Conservation (phyloP, 2,888 invertebrate species). For the Himalopsyche kuldschensis region DNA sequence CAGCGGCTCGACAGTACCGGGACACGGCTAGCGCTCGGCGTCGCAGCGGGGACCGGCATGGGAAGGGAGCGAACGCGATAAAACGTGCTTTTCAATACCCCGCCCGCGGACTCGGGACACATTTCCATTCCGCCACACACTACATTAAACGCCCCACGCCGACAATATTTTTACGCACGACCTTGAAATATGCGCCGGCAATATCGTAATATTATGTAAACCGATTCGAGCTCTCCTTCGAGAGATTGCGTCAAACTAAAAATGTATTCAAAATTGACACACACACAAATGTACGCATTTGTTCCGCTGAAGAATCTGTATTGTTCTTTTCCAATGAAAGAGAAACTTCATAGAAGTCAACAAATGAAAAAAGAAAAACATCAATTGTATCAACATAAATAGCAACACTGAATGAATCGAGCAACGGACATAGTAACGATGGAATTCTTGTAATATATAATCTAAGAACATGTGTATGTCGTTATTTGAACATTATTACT, state of each 20-base stretch:
- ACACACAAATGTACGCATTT: no score
- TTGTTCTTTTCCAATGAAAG: no score
- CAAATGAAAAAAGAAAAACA: no score
- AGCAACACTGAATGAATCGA: no score
- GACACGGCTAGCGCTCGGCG: background rate
- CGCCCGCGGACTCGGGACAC: background rate
- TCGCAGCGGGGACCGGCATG: background rate
- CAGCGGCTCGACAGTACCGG: background rate
- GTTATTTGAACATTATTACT: no score
- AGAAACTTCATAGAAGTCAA: no score
- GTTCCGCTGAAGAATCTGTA: no score
- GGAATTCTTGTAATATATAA: no score
- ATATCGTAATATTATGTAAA: background rate
- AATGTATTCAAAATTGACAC: background rate
- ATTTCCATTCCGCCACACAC: background rate
- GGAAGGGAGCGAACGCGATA: background rate
- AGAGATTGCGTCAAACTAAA: background rate
- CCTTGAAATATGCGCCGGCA: slow-evolving; percentile 11
- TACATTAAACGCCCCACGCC: slow-evolving; percentile 14
- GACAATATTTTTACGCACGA: slow-evolving; percentile 19
- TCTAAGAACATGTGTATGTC: no score
- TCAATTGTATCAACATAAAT: no score
- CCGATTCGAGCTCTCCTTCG: background rate
- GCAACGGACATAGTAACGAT: no score
- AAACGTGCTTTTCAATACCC: background rate